Base-by-base conservation (phyloP, 2,797 vertebrate genomes). In the Macropodus opercularis region DNA sequence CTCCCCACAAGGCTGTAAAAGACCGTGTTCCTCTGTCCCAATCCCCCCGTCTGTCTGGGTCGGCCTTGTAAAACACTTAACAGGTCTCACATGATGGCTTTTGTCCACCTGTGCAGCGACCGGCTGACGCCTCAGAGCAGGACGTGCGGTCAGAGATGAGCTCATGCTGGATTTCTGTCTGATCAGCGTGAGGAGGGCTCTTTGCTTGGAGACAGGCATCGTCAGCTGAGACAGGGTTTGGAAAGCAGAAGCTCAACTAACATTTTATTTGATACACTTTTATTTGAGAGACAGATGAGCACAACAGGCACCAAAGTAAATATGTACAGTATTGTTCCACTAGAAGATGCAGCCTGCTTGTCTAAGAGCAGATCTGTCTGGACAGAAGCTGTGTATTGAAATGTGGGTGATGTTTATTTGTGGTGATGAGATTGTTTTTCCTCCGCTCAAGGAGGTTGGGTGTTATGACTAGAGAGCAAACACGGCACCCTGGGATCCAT, bases 41-140 rank as follows among this genome's bases (percentile, higher is more conserved):
- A 38, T 56, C 57, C 60, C 51, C 54, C 54, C 23, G 43, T 72
- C 72, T 72, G 75, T 81, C 79, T 77, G 77, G 58, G 69, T 61
- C 47, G 58, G 52, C 48, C 85, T 77, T 63, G 60, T 90, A 86
- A 90, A 89, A 72, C 34, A 70, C 69, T 81, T 79, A 72, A 87
- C 67, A 74, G 66, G 69, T 70, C 77, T 84, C 83, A 54, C 59
- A 58, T 82, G 83, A 76, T 55, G 40, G 10, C 31, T 41, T 58
- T 34, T 52, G 78, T 69, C 77, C 71, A 48, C 47, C 17, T 39
- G 14, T 47, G 53, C 21, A n/a, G 38, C 24, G 51, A 64, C 39
- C 69, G 75, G 56, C 53, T 69, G 42, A 64, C 58, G 31, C 46
- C 18, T 65, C 52, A 41, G 22, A 56, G 59, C 15, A 40, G 32